phyloP scores from a whole-genome alignment of 2,888 invertebrate species.

The Cetonia aurata region DNA sequence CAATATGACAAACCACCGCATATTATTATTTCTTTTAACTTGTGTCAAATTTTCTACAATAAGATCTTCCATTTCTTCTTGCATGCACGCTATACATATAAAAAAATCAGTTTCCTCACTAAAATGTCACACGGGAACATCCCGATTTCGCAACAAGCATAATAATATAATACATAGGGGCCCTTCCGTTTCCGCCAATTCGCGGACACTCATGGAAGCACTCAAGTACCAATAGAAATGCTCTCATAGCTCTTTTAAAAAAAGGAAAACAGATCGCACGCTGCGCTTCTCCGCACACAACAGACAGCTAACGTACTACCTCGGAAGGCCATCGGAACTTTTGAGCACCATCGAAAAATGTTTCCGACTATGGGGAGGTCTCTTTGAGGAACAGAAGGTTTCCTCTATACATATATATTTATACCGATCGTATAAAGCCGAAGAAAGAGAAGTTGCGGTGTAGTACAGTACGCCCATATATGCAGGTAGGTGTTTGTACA shows the following conservation, averaged over 20 bases:
- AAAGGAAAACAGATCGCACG: conserved; percentile 32
- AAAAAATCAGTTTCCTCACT: no score
- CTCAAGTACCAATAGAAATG: conserved; percentile 41
- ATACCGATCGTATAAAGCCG: background rate
- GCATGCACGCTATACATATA: no score
- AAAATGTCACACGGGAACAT: conserved; percentile 53
- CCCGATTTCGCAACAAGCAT: conserved; percentile 45
- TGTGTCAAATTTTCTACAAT: no score
- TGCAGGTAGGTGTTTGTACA: background rate
- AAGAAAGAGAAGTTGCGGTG: background rate
- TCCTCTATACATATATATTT: no score
- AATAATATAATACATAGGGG: conserved; percentile 52
- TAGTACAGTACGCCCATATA: no score
- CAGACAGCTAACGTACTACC: conserved; percentile 28
- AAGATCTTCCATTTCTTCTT: no score
- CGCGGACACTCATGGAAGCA: conserved; percentile 42
- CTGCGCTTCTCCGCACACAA: conserved; percentile 25
- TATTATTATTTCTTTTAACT: no score
- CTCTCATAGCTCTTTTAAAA: conserved; percentile 17
- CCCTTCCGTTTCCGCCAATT: conserved; percentile 55
- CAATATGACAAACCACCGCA: no score
- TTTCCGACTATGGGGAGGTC: conserved; percentile 29
- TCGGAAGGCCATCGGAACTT: conserved; percentile 28
- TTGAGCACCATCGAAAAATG: conserved; percentile 26
- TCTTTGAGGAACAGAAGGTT: conserved; percentile 5